Percentiles rank a stretch among this genome's conserved stretches.
Conservation (phyloP, 2,888 invertebrate species). For the Phyto melanocephala region DNA sequence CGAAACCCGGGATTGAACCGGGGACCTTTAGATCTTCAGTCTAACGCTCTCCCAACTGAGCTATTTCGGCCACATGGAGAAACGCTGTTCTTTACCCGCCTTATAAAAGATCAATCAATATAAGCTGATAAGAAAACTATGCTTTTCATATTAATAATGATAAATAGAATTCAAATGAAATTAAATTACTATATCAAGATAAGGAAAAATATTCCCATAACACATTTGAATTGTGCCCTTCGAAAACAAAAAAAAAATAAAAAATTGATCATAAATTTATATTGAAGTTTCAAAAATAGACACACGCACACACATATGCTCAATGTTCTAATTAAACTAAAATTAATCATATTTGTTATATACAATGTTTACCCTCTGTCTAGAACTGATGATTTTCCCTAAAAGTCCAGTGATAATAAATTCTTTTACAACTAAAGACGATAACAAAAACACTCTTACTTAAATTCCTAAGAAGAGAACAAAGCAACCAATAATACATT, state of each 20-base stretch:
- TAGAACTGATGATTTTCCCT: background rate
- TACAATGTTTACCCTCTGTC: background rate
- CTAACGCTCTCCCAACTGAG: slow-evolving; percentile 90
- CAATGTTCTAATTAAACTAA: background rate
- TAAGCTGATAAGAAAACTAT: background rate
- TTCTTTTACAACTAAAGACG: slow-evolving; percentile 31
- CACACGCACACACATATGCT: background rate
- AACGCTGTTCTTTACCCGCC: no score
- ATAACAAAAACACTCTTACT: background rate
- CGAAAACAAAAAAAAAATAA: background rate
- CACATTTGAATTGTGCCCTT: background rate
- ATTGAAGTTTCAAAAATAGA: background rate
- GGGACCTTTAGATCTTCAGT: slow-evolving; percentile 88
- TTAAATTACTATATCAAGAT: background rate
- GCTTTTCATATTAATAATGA: background rate
- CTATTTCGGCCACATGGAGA: slow-evolving; percentile 83
- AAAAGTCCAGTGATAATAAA: slow-evolving; percentile 26
- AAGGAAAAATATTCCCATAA: background rate
- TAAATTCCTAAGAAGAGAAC: background rate
- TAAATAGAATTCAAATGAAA: background rate
- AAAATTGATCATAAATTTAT: background rate
- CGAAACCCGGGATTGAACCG: slow-evolving; percentile 88
- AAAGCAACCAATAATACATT: slow-evolving; percentile 15
- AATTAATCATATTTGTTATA: background rate
- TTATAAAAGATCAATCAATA: no score